phyloP scores from a whole-genome alignment of 2,797 vertebrate genomes.

The Characodon lateralis region DNA sequence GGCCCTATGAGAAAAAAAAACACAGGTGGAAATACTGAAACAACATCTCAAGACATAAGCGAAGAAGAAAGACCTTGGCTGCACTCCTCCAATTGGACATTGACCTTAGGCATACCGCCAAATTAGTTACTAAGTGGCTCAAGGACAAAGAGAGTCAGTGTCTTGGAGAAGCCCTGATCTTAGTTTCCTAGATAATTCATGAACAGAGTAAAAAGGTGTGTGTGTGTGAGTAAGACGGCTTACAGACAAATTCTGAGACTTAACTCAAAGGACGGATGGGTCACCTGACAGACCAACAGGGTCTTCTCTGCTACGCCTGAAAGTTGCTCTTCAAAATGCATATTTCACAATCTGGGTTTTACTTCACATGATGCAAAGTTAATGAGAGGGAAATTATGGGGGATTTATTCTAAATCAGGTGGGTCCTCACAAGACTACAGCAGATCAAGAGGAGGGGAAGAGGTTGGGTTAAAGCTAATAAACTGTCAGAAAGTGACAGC shows the following conservation, averaged over 20 bases:
- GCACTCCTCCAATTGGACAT: background rate
- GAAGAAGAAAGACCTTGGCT: background rate
- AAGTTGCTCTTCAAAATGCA: conserved; percentile 15
- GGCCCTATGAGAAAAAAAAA: background rate
- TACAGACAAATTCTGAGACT: background rate
- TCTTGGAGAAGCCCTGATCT: background rate
- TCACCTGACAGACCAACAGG: conserved; percentile 54
- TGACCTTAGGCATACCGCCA: background rate
- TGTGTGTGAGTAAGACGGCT: background rate
- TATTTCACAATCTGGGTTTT: conserved; percentile 41
- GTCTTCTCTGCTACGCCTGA: conserved; percentile 22
- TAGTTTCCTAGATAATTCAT: background rate
- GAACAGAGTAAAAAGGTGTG: background rate
- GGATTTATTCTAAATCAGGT: conserved; percentile 84
- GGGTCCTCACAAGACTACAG: conserved; percentile 83
- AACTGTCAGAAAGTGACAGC: conserved; percentile 61
- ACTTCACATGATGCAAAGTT: conserved; percentile 46
- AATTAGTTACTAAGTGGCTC: background rate
- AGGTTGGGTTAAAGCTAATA: conserved; percentile 63
- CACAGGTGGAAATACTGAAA: background rate
- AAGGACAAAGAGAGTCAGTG: background rate
- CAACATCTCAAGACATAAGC: background rate
- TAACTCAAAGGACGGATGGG: conserved; percentile 33
- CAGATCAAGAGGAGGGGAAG: conserved; percentile 46
- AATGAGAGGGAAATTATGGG: conserved; percentile 22